These are phyloP conservation scores for Phorcus lineatus DNA, from an alignment of 2,888 invertebrate species.

Conservation along the genomic window DNA sequence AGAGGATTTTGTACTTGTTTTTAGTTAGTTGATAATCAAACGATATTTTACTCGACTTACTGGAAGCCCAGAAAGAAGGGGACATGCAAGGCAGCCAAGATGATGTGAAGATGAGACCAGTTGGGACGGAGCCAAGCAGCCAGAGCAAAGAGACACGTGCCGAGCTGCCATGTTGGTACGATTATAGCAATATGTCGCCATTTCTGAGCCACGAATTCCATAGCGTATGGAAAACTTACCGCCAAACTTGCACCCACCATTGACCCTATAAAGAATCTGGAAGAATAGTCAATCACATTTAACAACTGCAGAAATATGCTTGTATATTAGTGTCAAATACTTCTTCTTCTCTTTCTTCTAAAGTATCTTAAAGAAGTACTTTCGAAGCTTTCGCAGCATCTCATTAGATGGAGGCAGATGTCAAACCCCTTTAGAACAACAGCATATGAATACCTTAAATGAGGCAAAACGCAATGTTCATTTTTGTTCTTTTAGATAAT, in stretches of 20 bases:
- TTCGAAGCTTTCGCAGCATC: no score
- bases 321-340: no score
- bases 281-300: background rate
- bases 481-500: no score
- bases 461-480: no score
- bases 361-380: no score
- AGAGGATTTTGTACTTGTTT: no score
- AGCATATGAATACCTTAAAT: no score
- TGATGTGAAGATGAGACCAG: background rate
- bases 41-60: background rate
- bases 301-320: no score
- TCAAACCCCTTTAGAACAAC: no score
- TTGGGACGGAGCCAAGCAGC: background rate
- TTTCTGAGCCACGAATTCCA: background rate
- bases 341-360: no score
- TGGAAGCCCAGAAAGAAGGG: background rate
- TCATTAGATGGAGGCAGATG: no score
- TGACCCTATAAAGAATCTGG: background rate
- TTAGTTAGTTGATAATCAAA: background rate
- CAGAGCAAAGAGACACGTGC: background rate
- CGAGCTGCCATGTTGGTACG: background rate
- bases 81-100: background rate
- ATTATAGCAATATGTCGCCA: background rate
- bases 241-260: background rate
- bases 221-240: background rate